Evolutionary conservation across 2,888 invertebrate genomes (phyloP).

Genomic region (Glaucopsyche alexis): DNA sequence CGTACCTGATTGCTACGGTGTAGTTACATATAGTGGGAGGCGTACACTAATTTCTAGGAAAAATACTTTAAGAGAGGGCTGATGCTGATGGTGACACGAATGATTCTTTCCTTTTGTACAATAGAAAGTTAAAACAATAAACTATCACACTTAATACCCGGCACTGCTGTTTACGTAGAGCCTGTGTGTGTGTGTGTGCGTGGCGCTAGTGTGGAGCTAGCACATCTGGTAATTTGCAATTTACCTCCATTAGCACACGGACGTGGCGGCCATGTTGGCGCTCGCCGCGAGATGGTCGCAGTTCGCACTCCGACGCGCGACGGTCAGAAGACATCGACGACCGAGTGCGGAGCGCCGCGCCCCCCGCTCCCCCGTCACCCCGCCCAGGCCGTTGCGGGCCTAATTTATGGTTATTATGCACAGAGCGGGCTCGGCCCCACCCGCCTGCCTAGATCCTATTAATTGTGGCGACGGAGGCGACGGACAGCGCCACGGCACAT

Average conservation of each 20-base stretch:
- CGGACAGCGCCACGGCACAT: background rate
- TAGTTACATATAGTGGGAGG: too few species aligned
- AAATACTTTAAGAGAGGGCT: too few species aligned
- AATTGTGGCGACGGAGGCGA: constrained; percentile 2
- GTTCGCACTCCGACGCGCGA: background rate
- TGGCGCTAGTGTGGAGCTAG: constrained; percentile 1
- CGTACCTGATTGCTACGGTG: too few species aligned
- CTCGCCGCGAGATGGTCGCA: background rate
- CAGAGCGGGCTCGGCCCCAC: constrained; percentile 2
- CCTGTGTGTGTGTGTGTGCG: background rate
- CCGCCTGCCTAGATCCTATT: constrained; percentile 17
- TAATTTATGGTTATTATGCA: constrained; percentile 14
- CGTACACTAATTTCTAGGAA: too few species aligned
- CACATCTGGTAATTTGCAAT: constrained; percentile 24
- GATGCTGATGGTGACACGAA: background rate
- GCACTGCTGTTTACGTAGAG: background rate
- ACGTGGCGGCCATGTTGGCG: constrained; percentile 18
- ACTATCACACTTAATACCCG: background rate
- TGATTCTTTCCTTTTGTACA: background rate
- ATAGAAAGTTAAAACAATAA: background rate
- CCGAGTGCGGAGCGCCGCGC: constrained; percentile 29
- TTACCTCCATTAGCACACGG: constrained; percentile 13
- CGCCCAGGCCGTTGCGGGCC: background rate
- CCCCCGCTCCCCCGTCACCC: background rate
- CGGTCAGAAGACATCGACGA: constrained; percentile 30